These are phyloP conservation scores for Cyclura pinguis DNA, from an alignment of 2,797 vertebrate genomes.

Conservation along the genomic window DNA sequence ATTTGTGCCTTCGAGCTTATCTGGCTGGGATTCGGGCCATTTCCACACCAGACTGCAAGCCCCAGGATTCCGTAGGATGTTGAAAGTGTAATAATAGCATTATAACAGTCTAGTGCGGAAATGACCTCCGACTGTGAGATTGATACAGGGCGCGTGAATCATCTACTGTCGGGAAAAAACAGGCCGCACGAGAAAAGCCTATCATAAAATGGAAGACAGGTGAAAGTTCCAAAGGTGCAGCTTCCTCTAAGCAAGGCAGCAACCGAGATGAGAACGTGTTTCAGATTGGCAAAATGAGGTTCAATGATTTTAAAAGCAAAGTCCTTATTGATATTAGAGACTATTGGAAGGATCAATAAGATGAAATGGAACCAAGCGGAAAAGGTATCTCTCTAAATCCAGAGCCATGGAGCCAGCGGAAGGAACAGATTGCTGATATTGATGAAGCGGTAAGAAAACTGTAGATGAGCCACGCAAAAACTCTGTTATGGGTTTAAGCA, in stretches of 20 bases:
- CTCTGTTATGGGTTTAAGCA: conserved; percentile 71
- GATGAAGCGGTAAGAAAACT: conserved; percentile 94
- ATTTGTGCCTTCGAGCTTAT: no score
- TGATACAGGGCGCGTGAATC: no score
- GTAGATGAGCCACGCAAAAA: conserved; percentile 81
- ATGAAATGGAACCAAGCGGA: no score
- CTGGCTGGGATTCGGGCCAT: no score
- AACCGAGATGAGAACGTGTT: conserved; percentile 92
- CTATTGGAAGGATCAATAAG: no score
- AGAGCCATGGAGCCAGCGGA: conserved; percentile 96
- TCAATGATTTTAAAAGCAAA: no score
- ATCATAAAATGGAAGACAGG: conserved; percentile 93
- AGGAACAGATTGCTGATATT: conserved; percentile 97
- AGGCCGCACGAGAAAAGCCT: conserved; percentile 87
- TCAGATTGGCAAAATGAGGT: conserved; percentile 81
- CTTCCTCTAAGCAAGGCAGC: conserved; percentile 88
- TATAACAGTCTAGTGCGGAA: no score
- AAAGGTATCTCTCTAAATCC: conserved; percentile 95
- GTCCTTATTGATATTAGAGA: no score
- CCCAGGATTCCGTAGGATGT: no score
- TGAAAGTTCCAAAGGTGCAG: conserved; percentile 90
- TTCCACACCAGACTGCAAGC: no score
- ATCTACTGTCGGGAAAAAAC: conserved; percentile 84
- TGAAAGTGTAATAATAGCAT: no score
- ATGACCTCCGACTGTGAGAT: no score